These are phyloP conservation scores for Seladonia tumulorum DNA, from an alignment of 2,888 invertebrate genomes.

Conservation along the genomic window DNA sequence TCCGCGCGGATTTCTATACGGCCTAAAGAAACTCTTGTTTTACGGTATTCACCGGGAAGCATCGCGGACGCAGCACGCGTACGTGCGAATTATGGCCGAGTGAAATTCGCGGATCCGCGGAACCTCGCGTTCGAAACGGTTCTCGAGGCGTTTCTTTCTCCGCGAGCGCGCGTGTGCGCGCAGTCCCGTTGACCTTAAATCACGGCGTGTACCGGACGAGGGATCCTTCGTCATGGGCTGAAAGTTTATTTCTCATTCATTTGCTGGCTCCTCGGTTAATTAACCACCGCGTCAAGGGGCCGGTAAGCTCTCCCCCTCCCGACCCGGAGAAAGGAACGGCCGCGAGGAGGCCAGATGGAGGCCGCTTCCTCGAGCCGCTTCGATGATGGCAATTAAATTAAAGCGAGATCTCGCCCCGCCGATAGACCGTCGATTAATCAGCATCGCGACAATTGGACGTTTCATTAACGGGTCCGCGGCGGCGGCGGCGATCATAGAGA, in stretches of 20 bases:
- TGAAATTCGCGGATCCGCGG: conserved; percentile 20
- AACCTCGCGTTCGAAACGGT: neutral
- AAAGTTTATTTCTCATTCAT: conserved; percentile 56
- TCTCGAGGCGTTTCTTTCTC: neutral
- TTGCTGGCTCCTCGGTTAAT: conserved; percentile 57
- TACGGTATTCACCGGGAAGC: neutral
- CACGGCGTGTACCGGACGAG: neutral
- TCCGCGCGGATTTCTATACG: conserved; percentile 8
- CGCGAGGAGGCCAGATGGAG: conserved; percentile 9
- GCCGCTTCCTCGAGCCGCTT: conserved; percentile 30
- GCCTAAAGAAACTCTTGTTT: neutral
- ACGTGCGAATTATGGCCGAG: conserved; percentile 8
- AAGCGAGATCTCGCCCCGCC: conserved; percentile 76
- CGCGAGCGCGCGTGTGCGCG: neutral
- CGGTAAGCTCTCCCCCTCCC: conserved; percentile 13
- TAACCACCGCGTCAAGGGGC: conserved; percentile 51
- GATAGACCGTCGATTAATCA: conserved; percentile 81
- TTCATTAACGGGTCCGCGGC: conserved; percentile 75
- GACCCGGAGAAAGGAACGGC: conserved; percentile 28
- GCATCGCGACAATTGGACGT: conserved; percentile 79
- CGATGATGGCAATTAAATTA: conserved; percentile 81
- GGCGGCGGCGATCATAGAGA: neutral
- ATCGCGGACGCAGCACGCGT: conserved; percentile 19
- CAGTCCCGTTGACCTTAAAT: conserved; percentile 17
- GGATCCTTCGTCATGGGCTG: conserved; percentile 25